Base-by-base conservation (phyloP, 35 echinoderm and acorn worm genomes). In the Strongylocentrotus purpuratus region DNA sequence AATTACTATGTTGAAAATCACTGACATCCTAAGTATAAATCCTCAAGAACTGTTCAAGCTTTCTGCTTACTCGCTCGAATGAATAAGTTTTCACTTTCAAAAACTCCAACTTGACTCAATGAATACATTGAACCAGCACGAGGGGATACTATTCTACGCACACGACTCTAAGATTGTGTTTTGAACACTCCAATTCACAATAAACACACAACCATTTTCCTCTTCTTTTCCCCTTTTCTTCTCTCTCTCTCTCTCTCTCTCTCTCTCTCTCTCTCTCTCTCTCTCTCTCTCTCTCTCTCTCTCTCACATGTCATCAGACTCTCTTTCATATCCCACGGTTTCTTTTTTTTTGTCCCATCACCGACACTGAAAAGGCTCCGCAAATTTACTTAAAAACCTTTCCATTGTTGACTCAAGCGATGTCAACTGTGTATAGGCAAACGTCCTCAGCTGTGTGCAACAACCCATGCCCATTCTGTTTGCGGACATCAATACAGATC, bases 361-460 rank as follows among this genome's bases (percentile, higher is more conserved):
- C n/a, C n/a, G n/a, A 41, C 20, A 8, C 65, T 78, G 65, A 78
- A 78, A 78, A 78, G 65, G 28, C 65, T 78, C 65, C 22, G 65
- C 65, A 78, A 78, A 78, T 78, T 78, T 78, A 78, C 65, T 78
- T 78, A n/a, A 78, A 78, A 78, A 78, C 65, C 65, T 78, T n/a
- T 78, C 65, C 65, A 78, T 78, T 78, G 65, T 78, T 78, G 22
- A 78, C 65, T 78, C 65, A 78, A 78, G 65, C 65, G 65, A 78
- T 78, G 65, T 78, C 65, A 78, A 78, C 65, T 78, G 65, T 78
- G 65, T 78, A 78, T 78, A 78, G 65, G 65, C 22, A 28, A 78
- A 78, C 65, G 35, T 41, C 35, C 65, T 78, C 65, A 28, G 65
- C 65, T n/a, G 65, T 78, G 65, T 78, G 65, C 65, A 78, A 78